Percentiles rank a stretch among this genome's conserved stretches.
phyloP scores from a whole-genome alignment of 2,888 invertebrate species.

The Stenolophus ochropezus region DNA sequence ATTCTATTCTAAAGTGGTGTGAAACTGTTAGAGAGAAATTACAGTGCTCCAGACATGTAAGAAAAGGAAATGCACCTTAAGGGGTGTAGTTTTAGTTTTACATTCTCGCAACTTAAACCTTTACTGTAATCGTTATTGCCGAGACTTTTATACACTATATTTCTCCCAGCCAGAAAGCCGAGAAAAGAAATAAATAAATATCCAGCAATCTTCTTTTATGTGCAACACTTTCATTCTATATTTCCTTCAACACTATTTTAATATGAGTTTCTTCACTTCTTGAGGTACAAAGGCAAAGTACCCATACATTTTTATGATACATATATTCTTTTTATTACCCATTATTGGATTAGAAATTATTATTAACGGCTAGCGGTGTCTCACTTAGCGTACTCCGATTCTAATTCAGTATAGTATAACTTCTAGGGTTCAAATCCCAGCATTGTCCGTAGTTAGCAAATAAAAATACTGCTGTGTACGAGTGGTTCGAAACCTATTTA shows the following conservation, averaged over 20 bases:
- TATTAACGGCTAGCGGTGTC: no score
- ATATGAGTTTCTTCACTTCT: background rate
- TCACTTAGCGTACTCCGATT: no score
- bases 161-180: background rate
- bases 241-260: background rate
- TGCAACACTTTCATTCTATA: background rate
- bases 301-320: no score
- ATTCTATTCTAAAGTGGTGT: constrained; percentile 46
- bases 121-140: background rate
- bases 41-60: constrained; percentile 42
- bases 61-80: constrained; percentile 29
- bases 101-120: background rate
- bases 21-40: constrained; percentile 45
- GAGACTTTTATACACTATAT: background rate
- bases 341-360: no score
- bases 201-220: background rate
- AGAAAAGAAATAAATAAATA: background rate
- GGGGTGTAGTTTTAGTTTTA: background rate
- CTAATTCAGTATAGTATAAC: no score
- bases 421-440: no score
- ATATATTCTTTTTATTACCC: no score
- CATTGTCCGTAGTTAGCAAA: no score
- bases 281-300: no score
- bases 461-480: no score
- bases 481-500: no score